Conservation (phyloP, 1,140 invertebrate genomes). For the Dysdera silvatica region DNA sequence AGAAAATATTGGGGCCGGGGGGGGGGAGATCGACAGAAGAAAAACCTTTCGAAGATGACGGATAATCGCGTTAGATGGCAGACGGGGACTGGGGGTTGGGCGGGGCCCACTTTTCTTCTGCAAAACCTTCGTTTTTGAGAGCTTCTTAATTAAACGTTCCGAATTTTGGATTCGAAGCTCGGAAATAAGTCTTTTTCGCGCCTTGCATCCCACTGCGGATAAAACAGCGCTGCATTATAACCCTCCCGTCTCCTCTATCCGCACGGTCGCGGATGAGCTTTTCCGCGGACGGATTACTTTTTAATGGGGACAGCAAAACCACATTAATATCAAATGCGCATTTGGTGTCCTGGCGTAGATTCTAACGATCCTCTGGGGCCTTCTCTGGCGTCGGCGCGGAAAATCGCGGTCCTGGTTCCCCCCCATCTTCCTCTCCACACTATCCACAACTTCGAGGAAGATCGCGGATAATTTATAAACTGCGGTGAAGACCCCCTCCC, state of each 20-base stretch:
- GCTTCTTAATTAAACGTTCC: too few relatives aligned
- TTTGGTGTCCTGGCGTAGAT: conserved; percentile 30
- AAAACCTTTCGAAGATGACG: neutral
- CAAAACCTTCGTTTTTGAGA: too few relatives aligned
- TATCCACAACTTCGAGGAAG: conserved; percentile 13
- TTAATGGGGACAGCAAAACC: conserved; percentile 38
- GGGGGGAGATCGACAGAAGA: neutral
- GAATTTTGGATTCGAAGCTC: too few relatives aligned
- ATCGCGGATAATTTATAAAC: conserved; percentile 34
- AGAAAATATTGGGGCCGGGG: neutral
- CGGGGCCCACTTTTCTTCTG: too few relatives aligned
- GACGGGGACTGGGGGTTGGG: too few relatives aligned
- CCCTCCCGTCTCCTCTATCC: neutral
- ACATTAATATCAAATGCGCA: conserved; percentile 38
- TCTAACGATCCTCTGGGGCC: conserved; percentile 28
- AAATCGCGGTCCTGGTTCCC: conserved; percentile 25
- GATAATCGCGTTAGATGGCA: too few relatives aligned
- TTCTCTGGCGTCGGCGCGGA: conserved; percentile 23
- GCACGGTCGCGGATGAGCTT: conserved; percentile 7
- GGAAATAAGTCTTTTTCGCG: too few relatives aligned
- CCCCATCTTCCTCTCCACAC: too few relatives aligned
- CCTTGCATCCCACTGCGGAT: too few relatives aligned
- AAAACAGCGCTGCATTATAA: too few relatives aligned
- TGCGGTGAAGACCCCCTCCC: conserved; percentile 3
- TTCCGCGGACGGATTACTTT: conserved; percentile 34